Conservation (phyloP, 2,797 vertebrate species). For the Rhodeus uyekii region DNA sequence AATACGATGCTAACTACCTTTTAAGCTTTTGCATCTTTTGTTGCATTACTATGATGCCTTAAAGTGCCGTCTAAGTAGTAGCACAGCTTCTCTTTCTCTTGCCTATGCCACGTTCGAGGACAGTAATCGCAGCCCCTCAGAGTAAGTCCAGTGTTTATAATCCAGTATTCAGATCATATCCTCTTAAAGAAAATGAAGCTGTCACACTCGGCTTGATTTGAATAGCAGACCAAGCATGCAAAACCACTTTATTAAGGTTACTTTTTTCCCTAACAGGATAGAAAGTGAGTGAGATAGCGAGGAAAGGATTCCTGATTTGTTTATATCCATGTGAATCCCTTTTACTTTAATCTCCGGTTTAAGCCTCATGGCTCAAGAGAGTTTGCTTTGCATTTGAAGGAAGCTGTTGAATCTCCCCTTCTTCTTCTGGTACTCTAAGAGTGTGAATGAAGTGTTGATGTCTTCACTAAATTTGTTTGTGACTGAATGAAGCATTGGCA, state of each 20-base stretch:
- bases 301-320: conserved; percentile 69
- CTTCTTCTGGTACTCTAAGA: conserved; percentile 58
- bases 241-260: conserved; percentile 63
- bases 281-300: conserved; percentile 54
- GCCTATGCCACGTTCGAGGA: neutral
- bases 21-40: neutral
- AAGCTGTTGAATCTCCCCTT: conserved; percentile 29
- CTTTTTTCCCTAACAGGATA: conserved; percentile 55
- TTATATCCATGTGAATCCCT: conserved; percentile 66
- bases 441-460: conserved; percentile 29
- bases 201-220: conserved; percentile 40
- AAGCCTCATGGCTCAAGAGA: conserved; percentile 11
- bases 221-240: conserved; percentile 54
- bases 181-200: conserved; percentile 39
- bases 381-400: conserved; percentile 2
- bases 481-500: conserved; percentile 26
- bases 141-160: conserved; percentile 40
- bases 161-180: conserved; percentile 51
- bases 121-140: conserved; percentile 49
- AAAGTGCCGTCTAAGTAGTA: neutral
- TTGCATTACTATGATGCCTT: neutral
- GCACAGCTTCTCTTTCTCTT: neutral
- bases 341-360: conserved; percentile 44
- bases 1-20: neutral
- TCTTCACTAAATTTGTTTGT: conserved; percentile 1